Base-by-base conservation (phyloP, 2,797 vertebrate species). In the Denticeps clupeoides region DNA sequence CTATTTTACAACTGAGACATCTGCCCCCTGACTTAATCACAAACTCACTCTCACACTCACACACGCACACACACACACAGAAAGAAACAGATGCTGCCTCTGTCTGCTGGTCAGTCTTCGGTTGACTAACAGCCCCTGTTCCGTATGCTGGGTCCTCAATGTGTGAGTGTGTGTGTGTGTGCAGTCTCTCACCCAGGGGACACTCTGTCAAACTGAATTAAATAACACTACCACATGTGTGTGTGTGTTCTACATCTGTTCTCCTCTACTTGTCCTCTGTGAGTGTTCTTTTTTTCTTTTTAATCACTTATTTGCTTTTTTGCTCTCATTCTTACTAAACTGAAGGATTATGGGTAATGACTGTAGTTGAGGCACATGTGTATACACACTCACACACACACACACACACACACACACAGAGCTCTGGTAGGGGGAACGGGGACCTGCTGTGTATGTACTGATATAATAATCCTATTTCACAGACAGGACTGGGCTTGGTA, bases 381-480 rank as follows among this genome's bases (percentile, higher is more conserved):
- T 9, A 7, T 7, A 8, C 24, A 45, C 5, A 16, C 11, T 23
- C 11, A 5, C 21, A 41, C 11, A 8, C 19, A 38, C 13, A 25
- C 6, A 44, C 21, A 32, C 9, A 54, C 44, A 21, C 22, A 48
- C 19, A 13, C 40, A 49, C 47, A 32, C 7, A 23, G 8, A 15
- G n/a, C n/a, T n/a, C n/a, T n/a, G n/a, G n/a, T n/a, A n/a, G n/a
- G n/a, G n/a, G n/a, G n/a, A n/a, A n/a, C n/a, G n/a, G n/a, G n/a
- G n/a, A n/a, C n/a, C n/a, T n/a, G n/a, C n/a, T n/a, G n/a, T n/a
- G n/a, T n/a, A n/a, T n/a, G n/a, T n/a, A n/a, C n/a, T n/a, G n/a
- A n/a, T n/a, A n/a, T n/a, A n/a, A n/a, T n/a, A n/a, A n/a, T n/a
- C n/a, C n/a, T n/a, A n/a, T n/a, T n/a, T n/a, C 21, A 37, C 27